Evolutionary conservation across 2,113 vertebrate species (phyloP), one percentile per base, ranked within the genome.

Genomic region (Kryptolebias marmoratus): DNA sequence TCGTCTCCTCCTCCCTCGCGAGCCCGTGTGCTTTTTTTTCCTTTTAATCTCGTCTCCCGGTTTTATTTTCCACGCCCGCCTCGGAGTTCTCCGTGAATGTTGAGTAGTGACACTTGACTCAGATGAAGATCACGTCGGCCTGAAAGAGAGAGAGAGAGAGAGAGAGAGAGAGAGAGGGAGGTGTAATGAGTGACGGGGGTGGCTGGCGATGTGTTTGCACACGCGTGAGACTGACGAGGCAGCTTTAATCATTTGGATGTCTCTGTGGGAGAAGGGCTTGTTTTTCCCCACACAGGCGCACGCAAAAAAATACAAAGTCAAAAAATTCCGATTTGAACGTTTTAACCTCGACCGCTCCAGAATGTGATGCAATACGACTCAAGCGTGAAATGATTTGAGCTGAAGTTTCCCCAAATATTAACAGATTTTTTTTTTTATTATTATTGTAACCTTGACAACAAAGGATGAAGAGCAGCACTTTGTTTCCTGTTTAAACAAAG

Each of bases 121-220:
- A 80, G 85, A 87, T 78, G 89, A 92, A 91, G 91, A 91, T 93
- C 93, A 93, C 74, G 86, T 87, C 71, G 88, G 83, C 69, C 86
- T 87, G 60, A 65, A 80, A 57, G 73, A 81, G 77, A 59, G 73
- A 60, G 70, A 67, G 80, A 68, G 73, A 81, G 77, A 59, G 73
- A 60, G 70, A 68, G 73, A 81, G 77, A 59, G 73, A 60, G 70
- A 67, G 80, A 45, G 55, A 79, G 68, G 71, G 61, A 50, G 50
- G 48, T 54, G 10, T 71, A 64, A 77, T 83, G 77, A 89, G 79
- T 63, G 71, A 71, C 9, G 31, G 36, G 42, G 44, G 60, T 52
- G 36, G 27, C 71, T 30, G 47, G 52, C 18, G 50, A 27, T 55
- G 42, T 56, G 30, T 12, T 10, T 32, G 7, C 6, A n/a, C 15